Evolutionary conservation across 2,113 vertebrate species (phyloP).

Genomic region (Triplophysa tibetana): DNA sequence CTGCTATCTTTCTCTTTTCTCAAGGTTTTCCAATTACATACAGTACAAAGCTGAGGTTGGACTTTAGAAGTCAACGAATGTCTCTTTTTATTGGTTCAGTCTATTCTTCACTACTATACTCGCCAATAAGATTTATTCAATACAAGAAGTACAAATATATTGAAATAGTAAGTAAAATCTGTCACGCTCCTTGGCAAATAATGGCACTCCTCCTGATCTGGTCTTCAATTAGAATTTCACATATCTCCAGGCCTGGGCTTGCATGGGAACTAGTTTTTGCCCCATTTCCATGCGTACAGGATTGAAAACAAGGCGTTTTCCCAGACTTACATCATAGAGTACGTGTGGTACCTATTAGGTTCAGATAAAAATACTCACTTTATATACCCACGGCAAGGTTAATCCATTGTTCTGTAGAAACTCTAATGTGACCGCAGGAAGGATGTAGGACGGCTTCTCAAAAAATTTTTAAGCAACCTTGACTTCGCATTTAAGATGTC

Average conservation of each 20-base stretch:
- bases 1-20: neutral
- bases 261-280: neutral
- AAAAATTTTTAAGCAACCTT: neutral
- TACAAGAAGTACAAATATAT: neutral
- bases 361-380: constrained; percentile 20
- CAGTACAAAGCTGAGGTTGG: neutral
- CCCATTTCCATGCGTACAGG: neutral
- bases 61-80: neutral
- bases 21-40: neutral
- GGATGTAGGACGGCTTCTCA: neutral
- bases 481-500: constrained; percentile 17
- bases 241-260: neutral
- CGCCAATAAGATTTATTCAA: neutral
- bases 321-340: constrained; percentile 3
- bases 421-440: neutral
- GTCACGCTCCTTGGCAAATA: neutral
- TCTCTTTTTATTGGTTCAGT: neutral
- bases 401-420: constrained; percentile 14
- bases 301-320: neutral
- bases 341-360: neutral
- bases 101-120: neutral
- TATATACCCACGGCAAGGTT: neutral
- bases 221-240: neutral
- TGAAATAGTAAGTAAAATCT: neutral
- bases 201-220: neutral